Percentiles rank a stretch among this genome's conserved stretches.
phyloP scores from a whole-genome alignment of 2,113 vertebrate genomes.

The Willisornis vidua region DNA sequence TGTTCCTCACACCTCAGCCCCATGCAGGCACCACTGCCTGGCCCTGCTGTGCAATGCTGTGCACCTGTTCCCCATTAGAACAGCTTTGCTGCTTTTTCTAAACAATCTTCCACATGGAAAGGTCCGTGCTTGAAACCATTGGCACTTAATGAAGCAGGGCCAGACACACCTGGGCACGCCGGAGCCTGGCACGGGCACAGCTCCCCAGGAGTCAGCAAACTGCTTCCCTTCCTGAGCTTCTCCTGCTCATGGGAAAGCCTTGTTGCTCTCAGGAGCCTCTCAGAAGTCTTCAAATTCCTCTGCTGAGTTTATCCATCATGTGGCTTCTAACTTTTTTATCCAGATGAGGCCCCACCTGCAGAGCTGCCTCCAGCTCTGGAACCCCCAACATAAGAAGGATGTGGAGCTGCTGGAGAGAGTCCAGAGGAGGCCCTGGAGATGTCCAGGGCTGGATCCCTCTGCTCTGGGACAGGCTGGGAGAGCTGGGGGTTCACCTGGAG shows the following conservation, averaged over 20 bases:
- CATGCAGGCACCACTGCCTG: not conserved
- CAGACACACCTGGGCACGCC: accelerated
- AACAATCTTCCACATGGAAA: not conserved
- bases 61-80: slow-evolving; percentile 18
- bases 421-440: accelerated
- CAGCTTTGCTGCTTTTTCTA: slow-evolving; percentile 14
- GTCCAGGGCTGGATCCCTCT: not conserved
- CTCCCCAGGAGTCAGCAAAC: accelerated
- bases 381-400: accelerated
- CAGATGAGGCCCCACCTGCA: not conserved
- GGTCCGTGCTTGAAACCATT: not conserved
- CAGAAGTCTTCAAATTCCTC: not conserved
- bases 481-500: not conserved
- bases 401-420: not conserved
- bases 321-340: not conserved
- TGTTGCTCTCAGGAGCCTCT: not conserved
- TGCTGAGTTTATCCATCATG: not conserved
- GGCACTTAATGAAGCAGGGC: not conserved
- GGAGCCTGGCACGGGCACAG: not conserved
- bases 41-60: not conserved
- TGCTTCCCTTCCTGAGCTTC: not conserved
- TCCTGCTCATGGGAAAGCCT: not conserved
- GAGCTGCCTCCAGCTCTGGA: not conserved
- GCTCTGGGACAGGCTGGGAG: not conserved
- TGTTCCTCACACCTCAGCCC: not conserved